Evolutionary conservation across 2,888 invertebrate species (phyloP), one percentile per base, ranked within the genome.

Genomic region (Mycalesis mineus): DNA sequence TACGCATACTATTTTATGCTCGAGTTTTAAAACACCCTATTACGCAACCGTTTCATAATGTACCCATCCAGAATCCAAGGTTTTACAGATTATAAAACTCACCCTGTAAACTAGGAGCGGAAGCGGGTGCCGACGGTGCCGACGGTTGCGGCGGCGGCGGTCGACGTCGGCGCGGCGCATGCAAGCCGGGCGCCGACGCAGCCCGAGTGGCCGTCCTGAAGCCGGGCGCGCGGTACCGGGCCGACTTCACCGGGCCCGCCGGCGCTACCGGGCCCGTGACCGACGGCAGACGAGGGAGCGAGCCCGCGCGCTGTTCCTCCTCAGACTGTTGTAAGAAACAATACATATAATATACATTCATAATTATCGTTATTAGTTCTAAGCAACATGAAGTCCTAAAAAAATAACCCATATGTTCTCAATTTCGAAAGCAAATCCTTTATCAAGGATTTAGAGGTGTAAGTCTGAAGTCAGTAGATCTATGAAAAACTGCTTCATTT

Each of bases 161-260:
- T 66, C 90, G 85, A 64, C 88, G 89, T 69, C 92, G 92, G 66
- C 92, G 91, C 63, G 92, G 93, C 36, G 92, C 93, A 66, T 95
- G 95, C 37, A 96, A 87, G 0, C 95, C 95, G 1, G 95, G 94
- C 0, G 94, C 94, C 14, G 94, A 94, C 7, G 94, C 92, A 0
- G 95, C 94, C 33, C 95, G 88, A 67, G 95, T 95, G 0, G 95
- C 94, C 42, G 94, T 91, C 36, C 92, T 91, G 83, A 94, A 95
- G 1, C 95, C 96, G 0, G 96, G 96, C 1, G 97, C 96, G 4
- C 97, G 91, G 79, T 97, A 97, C 39, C 97, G 91, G 41, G 96
- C 96, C 52, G 96, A 96, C 77, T 96, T 96, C 45, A 95, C 96
- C 63, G 94, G 82, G 40, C 91, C 91, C 2, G 88, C 95, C 56